Base-by-base conservation (phyloP, 2,797 vertebrate species). In the Microchirus variegatus region DNA sequence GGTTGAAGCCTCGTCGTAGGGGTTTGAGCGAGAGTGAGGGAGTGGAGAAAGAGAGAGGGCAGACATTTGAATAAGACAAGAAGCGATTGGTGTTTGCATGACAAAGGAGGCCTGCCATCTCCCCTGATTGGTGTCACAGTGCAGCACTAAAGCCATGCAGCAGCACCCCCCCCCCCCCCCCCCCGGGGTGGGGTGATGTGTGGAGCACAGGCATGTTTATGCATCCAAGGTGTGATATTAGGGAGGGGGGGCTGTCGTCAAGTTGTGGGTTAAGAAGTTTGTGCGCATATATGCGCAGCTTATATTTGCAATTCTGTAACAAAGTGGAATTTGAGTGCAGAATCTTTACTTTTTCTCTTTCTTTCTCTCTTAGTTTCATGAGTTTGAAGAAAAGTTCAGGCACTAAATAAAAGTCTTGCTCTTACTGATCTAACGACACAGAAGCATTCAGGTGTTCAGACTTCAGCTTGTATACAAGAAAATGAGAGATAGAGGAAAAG, bases 91-190 rank as follows among this genome's bases (percentile, higher is more conserved):
- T 83, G 88, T 94, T 94, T 93, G 91, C 93, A 94, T 94, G 90
- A 94, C 92, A 94, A 94, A 93, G 80, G 77, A 82, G 88, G 88
- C 79, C 89, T 87, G 89, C 92, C 92, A 93, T 92, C 88, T 87
- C 88, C 88, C 87, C 91, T 94, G 93, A 94, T 94, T 94, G 93
- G 93, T 94, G 93, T 94, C 93, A 93, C 89, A 87, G 91, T 74
- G 87, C 83, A 40, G 81, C 87, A 92, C 89, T 91, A 91, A 92
- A 91, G 90, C 90, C 88, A 86, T 82, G 90, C 90, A 87, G 88
- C n/a, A n/a, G n/a, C n/a, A n/a, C n/a, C n/a, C n/a, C n/a, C n/a
- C n/a, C 57, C 70, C 90, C 88, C 89, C 91, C 57, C 70, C 90
- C 88, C 89, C 91, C 77, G 75, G 86, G 81, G 85, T 71, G 86